Percentiles rank a stretch among this genome's conserved stretches.
Evolutionary conservation across 2,113 vertebrate species (phyloP).

Genomic region (Tiliqua scincoides): DNA sequence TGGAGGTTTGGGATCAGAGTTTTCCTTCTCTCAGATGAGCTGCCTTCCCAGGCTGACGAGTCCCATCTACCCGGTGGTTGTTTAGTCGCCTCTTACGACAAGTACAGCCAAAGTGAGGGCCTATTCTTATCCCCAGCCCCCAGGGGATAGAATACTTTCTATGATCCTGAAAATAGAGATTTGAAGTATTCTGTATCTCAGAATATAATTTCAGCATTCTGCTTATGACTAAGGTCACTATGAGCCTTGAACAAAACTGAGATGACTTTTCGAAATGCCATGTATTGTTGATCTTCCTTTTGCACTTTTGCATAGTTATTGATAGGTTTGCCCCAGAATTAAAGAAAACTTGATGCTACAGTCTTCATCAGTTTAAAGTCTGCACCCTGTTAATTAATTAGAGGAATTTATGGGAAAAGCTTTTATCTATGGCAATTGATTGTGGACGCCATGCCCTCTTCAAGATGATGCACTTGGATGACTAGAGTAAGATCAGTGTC

Average conservation of each 20-base stretch:
- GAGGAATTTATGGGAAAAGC: conserved; percentile 81
- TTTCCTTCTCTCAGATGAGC: too few relatives aligned
- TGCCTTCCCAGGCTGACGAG: too few relatives aligned
- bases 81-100: too few relatives aligned
- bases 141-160: too few relatives aligned
- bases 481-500: conserved; percentile 67
- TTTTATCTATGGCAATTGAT: conserved; percentile 76
- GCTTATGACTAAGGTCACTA: rapidly evolving
- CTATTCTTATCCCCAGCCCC: too few relatives aligned
- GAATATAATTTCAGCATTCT: too few relatives aligned
- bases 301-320: conserved; percentile 54
- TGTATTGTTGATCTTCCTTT: background rate
- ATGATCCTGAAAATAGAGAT: background rate
- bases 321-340: conserved; percentile 66
- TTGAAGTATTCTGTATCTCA: background rate
- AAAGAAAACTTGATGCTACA: conserved; percentile 70
- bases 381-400: conserved; percentile 78
- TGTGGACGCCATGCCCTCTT: conserved; percentile 67
- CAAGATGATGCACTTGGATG: conserved; percentile 61
- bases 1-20: too few relatives aligned
- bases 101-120: too few relatives aligned
- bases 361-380: conserved; percentile 75
- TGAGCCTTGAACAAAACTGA: background rate
- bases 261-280: conserved; percentile 47
- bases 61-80: too few relatives aligned